Evolutionary conservation across 2,888 invertebrate genomes (phyloP), one percentile per base, ranked within the genome.

Genomic region (Harpagoxenus sublaevis): DNA sequence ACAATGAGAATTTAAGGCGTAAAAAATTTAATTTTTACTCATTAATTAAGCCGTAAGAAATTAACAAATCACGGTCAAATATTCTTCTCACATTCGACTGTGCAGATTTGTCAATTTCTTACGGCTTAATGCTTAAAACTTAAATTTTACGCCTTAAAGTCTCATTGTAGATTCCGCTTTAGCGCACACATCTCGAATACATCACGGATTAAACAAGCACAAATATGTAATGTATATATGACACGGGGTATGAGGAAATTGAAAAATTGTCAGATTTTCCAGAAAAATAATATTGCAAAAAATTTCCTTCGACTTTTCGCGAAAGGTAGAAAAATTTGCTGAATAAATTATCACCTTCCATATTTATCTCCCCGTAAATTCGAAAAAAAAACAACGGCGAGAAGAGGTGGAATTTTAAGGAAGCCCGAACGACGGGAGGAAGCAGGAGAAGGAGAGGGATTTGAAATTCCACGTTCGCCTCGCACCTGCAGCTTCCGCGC

Each of bases 391-490:
- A 78, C 79, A 66, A 51, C 65, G 9, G 35, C 31, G 31, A 1
- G 31, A 1, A 68, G 48, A 71, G 23, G 39, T 28, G 63, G 65
- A 55, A 74, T 65, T 62, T 51, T 82, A 73, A 84, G 39, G 48
- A n/a, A 71, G 42, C 57, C n/a, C 23, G 18, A 3, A 51, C 62
- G 73, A 48, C 48, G 48, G 45, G 31, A 45, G 53, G 60, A 23
- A 60, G 23, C 23, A 0, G 39, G 83, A 23, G 42, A 12, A 10
- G 70, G 53, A 62, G 42, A 5, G 71, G 23, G 23, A 81, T 84
- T 84, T 62, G 88, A 84, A 83, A 81, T 81, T 81, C 79, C 60
- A 81, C 79, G 60, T 62, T 81, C 48, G 18, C 74, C 65, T 66
- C 57, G 39, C 82, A 65, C 81, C 82, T 89, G 83, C 81, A 57